Evolutionary conservation across 2,113 vertebrate species (phyloP).

Genomic region (Pollimyrus isidori): DNA sequence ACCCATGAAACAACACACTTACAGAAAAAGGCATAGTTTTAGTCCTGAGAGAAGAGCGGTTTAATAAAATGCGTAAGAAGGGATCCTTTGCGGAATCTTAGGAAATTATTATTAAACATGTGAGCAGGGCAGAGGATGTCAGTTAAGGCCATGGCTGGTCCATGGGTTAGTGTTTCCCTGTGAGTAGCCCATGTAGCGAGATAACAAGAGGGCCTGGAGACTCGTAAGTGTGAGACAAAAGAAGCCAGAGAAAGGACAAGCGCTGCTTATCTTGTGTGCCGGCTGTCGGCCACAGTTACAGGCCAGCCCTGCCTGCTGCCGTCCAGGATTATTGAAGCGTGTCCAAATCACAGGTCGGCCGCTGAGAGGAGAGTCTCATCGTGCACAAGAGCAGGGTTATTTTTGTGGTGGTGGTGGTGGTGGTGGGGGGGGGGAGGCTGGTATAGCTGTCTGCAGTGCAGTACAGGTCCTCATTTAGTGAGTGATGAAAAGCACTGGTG

Average conservation of each 20-base stretch:
- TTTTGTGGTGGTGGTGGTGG: background rate
- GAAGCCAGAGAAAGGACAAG: background rate
- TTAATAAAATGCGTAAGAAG: background rate
- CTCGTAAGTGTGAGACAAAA: background rate
- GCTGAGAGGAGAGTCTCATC: background rate
- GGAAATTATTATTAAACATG: background rate
- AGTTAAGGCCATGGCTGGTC: background rate
- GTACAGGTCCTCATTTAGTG: background rate
- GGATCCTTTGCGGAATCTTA: background rate
- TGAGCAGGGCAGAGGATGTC: background rate
- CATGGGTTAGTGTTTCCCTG: background rate
- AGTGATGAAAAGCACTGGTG: background rate
- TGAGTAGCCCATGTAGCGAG: background rate
- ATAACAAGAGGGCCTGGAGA: background rate
- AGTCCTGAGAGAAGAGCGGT: background rate
- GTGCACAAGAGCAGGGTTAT: background rate
- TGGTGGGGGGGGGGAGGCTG: background rate
- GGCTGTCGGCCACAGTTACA: background rate
- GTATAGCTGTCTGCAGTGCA: background rate
- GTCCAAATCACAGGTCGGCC: slow-evolving; percentile 1
- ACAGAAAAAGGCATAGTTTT: background rate
- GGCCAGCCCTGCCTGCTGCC: background rate
- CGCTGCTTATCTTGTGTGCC: background rate
- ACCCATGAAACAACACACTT: background rate
- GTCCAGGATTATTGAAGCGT: background rate